Conservation (phyloP, 2,797 vertebrate species). For the Cynodonichthys magdalenae region DNA sequence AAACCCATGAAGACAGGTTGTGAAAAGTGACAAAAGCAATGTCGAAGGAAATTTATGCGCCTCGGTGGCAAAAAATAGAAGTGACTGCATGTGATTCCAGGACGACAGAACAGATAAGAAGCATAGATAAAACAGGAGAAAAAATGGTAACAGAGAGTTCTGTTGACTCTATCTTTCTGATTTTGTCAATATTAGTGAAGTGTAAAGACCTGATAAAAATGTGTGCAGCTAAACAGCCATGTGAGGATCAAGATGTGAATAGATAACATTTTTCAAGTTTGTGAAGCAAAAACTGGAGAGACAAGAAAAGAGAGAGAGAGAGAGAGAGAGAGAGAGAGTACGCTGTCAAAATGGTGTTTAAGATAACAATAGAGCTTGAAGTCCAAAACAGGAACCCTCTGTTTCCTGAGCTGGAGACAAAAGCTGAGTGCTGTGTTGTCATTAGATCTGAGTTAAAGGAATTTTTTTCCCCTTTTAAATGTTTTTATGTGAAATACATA, state of each 20-base stretch:
- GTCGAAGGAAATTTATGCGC: conserved; percentile 37
- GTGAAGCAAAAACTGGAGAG: conserved; percentile 30
- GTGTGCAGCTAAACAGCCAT: conserved; percentile 47
- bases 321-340: conserved; percentile 13
- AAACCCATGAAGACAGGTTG: conserved; percentile 5
- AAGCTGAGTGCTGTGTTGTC: conserved; percentile 49
- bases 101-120: conserved; percentile 57
- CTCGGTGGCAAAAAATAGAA: conserved; percentile 36
- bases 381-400: conserved; percentile 84
- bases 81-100: conserved; percentile 37
- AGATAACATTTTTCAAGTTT: conserved; percentile 45
- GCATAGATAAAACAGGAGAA: conserved; percentile 59
- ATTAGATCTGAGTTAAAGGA: conserved; percentile 41
- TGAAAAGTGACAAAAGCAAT: conserved; percentile 23
- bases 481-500: background rate
- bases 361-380: conserved; percentile 75
- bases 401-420: conserved; percentile 77
- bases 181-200: conserved; percentile 72
- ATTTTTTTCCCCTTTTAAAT: background rate
- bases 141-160: conserved; percentile 54
- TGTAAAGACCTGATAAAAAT: conserved; percentile 68
- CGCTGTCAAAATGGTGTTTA: conserved; percentile 28
- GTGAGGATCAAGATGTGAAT: conserved; percentile 43
- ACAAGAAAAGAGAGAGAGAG: conserved; percentile 7
- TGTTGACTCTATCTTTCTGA: conserved; percentile 58